These are phyloP conservation scores for Paraplagusia blochii DNA, from an alignment of 2,113 vertebrate genomes.

Conservation along the genomic window DNA sequence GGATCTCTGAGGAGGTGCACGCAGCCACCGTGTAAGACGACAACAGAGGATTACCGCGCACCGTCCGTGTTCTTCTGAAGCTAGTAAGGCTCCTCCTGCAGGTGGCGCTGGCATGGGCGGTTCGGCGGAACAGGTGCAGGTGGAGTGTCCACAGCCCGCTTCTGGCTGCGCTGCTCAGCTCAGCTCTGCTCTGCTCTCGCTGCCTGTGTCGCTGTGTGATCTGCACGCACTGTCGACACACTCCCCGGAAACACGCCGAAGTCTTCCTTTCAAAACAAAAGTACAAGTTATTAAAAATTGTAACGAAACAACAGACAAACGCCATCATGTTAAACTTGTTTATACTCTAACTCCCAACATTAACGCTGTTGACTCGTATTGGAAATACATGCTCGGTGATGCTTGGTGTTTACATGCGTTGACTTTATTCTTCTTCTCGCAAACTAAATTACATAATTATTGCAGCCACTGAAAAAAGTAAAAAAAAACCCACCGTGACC, in stretches of 20 bases:
- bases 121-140: not conserved
- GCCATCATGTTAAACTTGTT: too few species aligned
- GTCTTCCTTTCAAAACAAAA: slow-evolving; percentile 45
- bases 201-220: slow-evolving; percentile 56
- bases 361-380: too few species aligned
- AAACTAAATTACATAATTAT: too few species aligned
- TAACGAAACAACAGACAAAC: too few species aligned
- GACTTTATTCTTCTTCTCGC: too few species aligned
- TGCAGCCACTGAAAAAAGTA: too few species aligned
- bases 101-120: slow-evolving; percentile 7
- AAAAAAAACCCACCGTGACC: too few species aligned
- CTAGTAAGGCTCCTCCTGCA: slow-evolving; percentile 36
- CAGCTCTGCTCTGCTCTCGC: slow-evolving; percentile 26
- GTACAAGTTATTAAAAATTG: too few species aligned
- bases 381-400: too few species aligned
- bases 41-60: slow-evolving; percentile 19
- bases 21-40: slow-evolving; percentile 1
- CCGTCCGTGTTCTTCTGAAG: slow-evolving; percentile 30
- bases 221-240: not conserved
- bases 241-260: slow-evolving; percentile 2
- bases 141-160: slow-evolving; percentile 12
- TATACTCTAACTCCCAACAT: too few species aligned
- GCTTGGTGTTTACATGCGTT: too few species aligned
- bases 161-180: slow-evolving; percentile 41
- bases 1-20: slow-evolving; percentile 35